Evolutionary conservation across 2,888 invertebrate genomes (phyloP).

Genomic region (Helobdella robusta): DNA sequence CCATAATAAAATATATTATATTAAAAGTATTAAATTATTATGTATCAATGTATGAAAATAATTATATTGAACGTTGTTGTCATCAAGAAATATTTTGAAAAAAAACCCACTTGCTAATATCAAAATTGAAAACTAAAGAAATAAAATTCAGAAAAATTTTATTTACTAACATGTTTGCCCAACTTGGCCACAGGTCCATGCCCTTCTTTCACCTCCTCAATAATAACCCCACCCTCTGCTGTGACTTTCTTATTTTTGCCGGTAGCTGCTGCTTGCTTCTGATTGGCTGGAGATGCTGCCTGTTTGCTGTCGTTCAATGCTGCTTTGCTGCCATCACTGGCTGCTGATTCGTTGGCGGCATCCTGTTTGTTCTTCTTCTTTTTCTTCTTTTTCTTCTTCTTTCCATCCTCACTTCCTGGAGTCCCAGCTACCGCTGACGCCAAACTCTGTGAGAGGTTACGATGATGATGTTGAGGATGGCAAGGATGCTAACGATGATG

Average conservation of each 20-base stretch:
- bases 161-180: constrained; percentile 59
- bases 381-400: constrained; percentile 31
- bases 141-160: background rate
- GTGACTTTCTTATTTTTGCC: constrained; percentile 36
- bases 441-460: too few relatives aligned
- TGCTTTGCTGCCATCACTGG: constrained; percentile 1
- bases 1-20: background rate
- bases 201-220: constrained; percentile 73
- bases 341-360: constrained; percentile 11
- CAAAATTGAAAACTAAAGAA: background rate
- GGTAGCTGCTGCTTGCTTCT: background rate
- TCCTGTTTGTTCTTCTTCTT: constrained; percentile 26
- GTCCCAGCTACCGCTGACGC: too few relatives aligned
- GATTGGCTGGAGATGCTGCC: background rate
- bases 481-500: too few relatives aligned
- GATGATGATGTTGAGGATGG: too few relatives aligned
- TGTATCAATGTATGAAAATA: background rate
- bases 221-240: constrained; percentile 64
- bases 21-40: background rate
- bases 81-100: too few relatives aligned
- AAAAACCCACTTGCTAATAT: too few relatives aligned
- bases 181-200: constrained; percentile 65
- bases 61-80: background rate
- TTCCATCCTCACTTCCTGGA: too few relatives aligned
- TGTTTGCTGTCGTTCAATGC: background rate